Conservation (phyloP, 2,797 vertebrate genomes). For the Mus caroli region DNA sequence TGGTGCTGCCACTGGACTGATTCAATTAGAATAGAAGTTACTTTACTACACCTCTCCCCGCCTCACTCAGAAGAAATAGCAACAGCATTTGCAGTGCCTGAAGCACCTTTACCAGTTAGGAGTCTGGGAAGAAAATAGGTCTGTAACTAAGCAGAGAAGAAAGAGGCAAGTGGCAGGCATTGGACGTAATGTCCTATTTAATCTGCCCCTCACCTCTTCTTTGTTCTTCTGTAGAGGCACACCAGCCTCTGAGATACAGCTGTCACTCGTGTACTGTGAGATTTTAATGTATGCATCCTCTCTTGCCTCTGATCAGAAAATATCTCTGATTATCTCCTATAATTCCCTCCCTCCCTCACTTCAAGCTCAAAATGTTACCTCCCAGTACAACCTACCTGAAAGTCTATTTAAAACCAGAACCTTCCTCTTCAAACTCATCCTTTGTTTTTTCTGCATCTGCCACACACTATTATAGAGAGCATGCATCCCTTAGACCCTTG, state of each 20-base stretch:
- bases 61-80: conserved; percentile 10
- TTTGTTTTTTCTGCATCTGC: background rate
- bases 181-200: background rate
- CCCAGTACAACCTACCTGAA: background rate
- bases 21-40: background rate
- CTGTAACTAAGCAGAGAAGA: background rate
- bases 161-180: conserved; percentile 12
- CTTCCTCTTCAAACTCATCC: background rate
- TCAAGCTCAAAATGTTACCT: conserved; percentile 18
- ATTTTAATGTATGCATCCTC: background rate
- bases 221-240: background rate
- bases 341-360: background rate
- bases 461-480: background rate
- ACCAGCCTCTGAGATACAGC: background rate
- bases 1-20: background rate
- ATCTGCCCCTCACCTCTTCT: background rate
- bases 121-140: background rate
- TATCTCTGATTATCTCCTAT: background rate
- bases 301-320: background rate
- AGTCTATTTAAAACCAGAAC: conserved; percentile 64
- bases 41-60: background rate
- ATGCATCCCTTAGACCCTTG: background rate
- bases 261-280: background rate
- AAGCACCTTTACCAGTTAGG: background rate
- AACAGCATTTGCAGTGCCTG: background rate